Percentiles rank a stretch among this genome's conserved stretches.
Evolutionary conservation across 2,113 vertebrate species (phyloP).

Genomic region (Echinops telfairi): DNA sequence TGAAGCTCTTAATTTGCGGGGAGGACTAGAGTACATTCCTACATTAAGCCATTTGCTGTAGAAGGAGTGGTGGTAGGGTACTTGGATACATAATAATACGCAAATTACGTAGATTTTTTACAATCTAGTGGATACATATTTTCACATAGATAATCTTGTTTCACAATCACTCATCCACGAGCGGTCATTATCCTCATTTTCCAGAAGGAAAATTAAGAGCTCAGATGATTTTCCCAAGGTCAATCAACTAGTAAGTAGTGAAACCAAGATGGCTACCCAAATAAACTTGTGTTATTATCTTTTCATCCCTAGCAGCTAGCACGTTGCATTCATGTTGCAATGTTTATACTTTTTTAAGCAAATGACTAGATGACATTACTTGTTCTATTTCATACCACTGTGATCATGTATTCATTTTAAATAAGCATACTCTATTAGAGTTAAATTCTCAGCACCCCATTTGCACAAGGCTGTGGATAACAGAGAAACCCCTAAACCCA

Average conservation of each 20-base stretch:
- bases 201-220: background rate
- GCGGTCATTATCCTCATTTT: background rate
- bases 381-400: background rate
- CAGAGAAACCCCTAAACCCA: too few species aligned
- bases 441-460: too few species aligned
- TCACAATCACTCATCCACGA: background rate
- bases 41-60: background rate
- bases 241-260: background rate
- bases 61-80: background rate
- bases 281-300: background rate
- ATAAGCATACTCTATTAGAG: background rate
- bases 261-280: background rate
- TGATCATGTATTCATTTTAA: background rate
- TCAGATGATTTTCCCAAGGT: background rate
- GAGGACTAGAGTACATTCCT: constrained; percentile 3
- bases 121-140: background rate
- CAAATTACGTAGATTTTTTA: background rate
- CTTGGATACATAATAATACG: background rate
- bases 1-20: constrained; percentile 32
- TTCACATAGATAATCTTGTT: background rate
- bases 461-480: too few species aligned
- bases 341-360: background rate
- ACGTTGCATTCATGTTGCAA: background rate
- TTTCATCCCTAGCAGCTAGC: background rate
- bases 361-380: constrained; percentile 1